A percentile compares a stretch with the other conserved stretches of the same genome.
phyloP scores from a whole-genome alignment of 2,113 vertebrate genomes.

The Phalacrocorax brasilianus region DNA sequence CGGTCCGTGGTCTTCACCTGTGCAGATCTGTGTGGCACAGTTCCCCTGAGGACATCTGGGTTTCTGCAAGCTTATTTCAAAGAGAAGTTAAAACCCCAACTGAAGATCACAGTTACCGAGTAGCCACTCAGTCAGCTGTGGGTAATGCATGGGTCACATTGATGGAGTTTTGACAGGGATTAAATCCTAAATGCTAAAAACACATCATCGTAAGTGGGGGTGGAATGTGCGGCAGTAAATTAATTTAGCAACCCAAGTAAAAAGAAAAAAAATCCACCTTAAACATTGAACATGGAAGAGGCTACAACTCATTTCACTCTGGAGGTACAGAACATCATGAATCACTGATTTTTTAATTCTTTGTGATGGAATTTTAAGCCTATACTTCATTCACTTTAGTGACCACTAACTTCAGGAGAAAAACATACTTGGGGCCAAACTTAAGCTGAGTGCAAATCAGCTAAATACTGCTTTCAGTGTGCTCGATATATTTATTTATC shows the following conservation, averaged over 20 bases:
- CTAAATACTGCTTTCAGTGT: not conserved
- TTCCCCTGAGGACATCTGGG: not conserved
- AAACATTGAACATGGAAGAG: not conserved
- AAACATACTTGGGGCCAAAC: not conserved
- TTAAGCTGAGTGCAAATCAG: not conserved
- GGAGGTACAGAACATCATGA: not conserved
- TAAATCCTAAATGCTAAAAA: not conserved
- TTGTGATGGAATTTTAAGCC: not conserved
- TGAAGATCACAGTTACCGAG: not conserved
- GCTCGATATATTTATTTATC: not conserved
- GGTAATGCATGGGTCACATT: rapidly evolving
- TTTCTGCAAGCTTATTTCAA: not conserved
- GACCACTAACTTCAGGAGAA: not conserved
- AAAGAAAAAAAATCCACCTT: not conserved
- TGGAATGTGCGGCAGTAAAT: not conserved
- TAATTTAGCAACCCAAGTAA: not conserved
- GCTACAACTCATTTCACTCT: not conserved
- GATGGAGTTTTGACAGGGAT: not conserved
- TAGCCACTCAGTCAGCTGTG: not conserved
- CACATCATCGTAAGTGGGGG: rapidly evolving
- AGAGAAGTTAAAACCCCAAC: not conserved
- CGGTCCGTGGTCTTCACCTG: not conserved
- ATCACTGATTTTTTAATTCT: not conserved
- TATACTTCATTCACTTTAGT: not conserved
- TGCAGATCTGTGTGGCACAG: not conserved